Evolutionary conservation across 2,888 invertebrate genomes (phyloP), one percentile per base, ranked within the genome.

Genomic region (Hydropsyche betteni): DNA sequence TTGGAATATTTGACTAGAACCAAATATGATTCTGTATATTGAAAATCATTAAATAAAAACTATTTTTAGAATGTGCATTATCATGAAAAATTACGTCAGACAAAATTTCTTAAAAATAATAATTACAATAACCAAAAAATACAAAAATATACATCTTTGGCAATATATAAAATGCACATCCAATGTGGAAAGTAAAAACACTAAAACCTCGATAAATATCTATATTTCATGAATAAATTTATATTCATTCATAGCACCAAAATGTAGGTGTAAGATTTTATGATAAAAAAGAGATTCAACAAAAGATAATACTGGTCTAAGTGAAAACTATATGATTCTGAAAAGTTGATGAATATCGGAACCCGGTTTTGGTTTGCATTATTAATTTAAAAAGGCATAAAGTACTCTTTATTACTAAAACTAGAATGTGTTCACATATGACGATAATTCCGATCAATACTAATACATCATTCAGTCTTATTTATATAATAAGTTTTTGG

Each of bases 381-480:
- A 70, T 74, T 52, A 52, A 68, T 74, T 64, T 68, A 14, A 68
- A 75, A 75, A 72, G 73, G 72, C 68, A 75, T 73, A 73, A 75
- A 64, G 70, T 70, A 72, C 50, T 75, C 71, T 58, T 68, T 51
- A 74, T 73, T 51, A 55, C 75, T 77, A 75, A 77, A 69, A 61
- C 75, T 74, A 77, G 68, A 75, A 76, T 78, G 78, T 68, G 72
- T 73, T 50, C 64, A 64, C 68, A 51, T 77, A 75, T 64, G 72
- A 74, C 76, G 16, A 69, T 75, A 75, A 78, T 38, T 78, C 75
- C 78, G 72, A 75, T 77, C 77, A 58, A 70, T 74, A 74, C 79
- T 77, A 79, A 79, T 77, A 74, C 75, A 74, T 74, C 77, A 76
- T 75, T 79, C 79, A 79, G 79, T 79, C 79, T 79, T 79, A 79